Conservation (phyloP, 2,113 vertebrate species). For the Podarcis raffonei region DNA sequence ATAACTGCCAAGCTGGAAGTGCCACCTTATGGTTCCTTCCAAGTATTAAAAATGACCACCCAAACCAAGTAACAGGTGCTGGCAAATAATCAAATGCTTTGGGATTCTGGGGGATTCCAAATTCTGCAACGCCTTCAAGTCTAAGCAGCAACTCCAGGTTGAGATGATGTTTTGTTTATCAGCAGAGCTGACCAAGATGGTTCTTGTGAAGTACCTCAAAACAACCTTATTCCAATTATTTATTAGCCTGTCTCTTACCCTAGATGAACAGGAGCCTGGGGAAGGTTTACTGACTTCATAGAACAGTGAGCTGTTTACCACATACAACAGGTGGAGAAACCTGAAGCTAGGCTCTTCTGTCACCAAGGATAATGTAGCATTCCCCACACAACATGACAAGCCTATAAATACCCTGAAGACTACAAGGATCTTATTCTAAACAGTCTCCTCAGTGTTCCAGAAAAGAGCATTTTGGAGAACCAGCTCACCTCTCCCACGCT, state of each 20-base stretch:
- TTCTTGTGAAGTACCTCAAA: neutral
- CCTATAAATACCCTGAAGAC: constrained; percentile 71
- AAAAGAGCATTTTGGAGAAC: constrained; percentile 18
- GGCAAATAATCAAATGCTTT: neutral
- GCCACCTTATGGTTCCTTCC: too few species aligned
- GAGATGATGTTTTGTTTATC: neutral
- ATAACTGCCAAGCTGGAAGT: neutral
- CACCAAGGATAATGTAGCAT: constrained; percentile 60
- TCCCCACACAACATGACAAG: constrained; percentile 37
- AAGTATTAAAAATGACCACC: neutral
- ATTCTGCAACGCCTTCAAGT: neutral
- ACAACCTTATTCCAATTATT: neutral
- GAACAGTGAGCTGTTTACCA: constrained; percentile 47
- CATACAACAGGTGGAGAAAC: constrained; percentile 56
- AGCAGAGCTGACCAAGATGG: neutral
- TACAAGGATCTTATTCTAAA: constrained; percentile 50
- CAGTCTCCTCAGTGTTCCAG: constrained; percentile 17
- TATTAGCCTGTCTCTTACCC: neutral
- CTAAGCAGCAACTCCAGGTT: neutral
- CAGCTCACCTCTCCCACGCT: constrained; percentile 26
- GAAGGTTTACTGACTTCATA: neutral
- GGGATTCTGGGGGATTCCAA: fast-evolving
- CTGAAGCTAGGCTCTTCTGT: constrained; percentile 45
- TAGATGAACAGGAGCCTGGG: fast-evolving
- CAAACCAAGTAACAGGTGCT: neutral